Evolutionary conservation across 2,888 invertebrate species (phyloP).

Genomic region (Drosophila multiciliata): DNA sequence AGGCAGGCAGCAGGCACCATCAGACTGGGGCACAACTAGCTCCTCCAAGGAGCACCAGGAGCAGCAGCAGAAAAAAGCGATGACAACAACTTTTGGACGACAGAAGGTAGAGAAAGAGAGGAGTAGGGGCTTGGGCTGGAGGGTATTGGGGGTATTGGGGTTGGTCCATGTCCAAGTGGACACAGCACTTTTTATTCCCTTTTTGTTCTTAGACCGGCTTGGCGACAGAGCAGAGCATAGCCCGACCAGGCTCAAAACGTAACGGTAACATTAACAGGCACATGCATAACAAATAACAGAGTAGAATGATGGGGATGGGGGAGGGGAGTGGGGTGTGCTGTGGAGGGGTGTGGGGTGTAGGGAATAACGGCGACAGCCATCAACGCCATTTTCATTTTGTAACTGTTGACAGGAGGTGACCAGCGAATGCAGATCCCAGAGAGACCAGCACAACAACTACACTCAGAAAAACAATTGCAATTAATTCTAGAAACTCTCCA

Average conservation of each 20-base stretch:
- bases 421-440: slow-evolving; percentile 2
- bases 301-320: background rate
- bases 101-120: slow-evolving; percentile 11
- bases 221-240: slow-evolving; percentile 20
- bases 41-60: slow-evolving; percentile 8
- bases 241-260: slow-evolving; percentile 29
- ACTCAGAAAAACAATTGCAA: background rate
- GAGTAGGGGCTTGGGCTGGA: background rate
- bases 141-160: background rate
- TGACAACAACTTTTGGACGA: slow-evolving; percentile 33
- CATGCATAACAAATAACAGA: slow-evolving; percentile 68
- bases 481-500: background rate
- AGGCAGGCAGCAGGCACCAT: slow-evolving; percentile 2
- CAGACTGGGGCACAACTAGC: slow-evolving; percentile 15
- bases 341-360: background rate
- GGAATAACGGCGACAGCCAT: slow-evolving; percentile 55
- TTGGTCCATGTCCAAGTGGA: slow-evolving; percentile 37
- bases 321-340: background rate
- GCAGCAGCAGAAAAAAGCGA: slow-evolving; percentile 1
- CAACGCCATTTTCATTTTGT: slow-evolving; percentile 77
- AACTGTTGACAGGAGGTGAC: slow-evolving; percentile 64
- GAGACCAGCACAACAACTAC: slow-evolving; percentile 22
- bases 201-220: slow-evolving; percentile 40
- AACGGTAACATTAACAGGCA: slow-evolving; percentile 59
- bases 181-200: slow-evolving; percentile 42